These are phyloP conservation scores for Caenorhabditis macrosperma DNA, from an alignment of 2,888 invertebrate genomes.

Conservation along the genomic window DNA sequence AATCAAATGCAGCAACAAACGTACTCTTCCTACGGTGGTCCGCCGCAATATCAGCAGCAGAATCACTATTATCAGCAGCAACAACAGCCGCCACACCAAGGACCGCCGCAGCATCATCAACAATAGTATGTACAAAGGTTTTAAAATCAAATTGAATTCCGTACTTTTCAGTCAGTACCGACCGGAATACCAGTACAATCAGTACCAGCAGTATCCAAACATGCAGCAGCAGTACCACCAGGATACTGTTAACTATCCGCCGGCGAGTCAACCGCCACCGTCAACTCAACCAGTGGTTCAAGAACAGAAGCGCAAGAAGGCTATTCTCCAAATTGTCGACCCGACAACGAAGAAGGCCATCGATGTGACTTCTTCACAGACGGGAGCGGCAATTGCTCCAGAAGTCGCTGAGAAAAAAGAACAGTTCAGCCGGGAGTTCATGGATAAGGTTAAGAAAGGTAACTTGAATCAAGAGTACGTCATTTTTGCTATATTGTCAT, in stretches of 20 bases:
- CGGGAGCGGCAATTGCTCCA: background rate
- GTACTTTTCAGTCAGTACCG: constrained; percentile 27
- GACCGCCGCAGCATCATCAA: constrained; percentile 12
- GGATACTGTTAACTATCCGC: background rate
- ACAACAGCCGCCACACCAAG: constrained; percentile 7
- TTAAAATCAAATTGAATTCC: no score
- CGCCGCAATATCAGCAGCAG: background rate
- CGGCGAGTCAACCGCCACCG: background rate
- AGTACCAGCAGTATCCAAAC: constrained; percentile 6
- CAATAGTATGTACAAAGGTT: no score
- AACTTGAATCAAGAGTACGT: no score
- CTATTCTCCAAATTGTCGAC: constrained; percentile 50
- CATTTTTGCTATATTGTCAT: no score
- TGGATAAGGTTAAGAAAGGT: constrained; percentile 33
- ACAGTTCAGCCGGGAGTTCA: constrained; percentile 15
- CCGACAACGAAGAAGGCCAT: constrained; percentile 47
- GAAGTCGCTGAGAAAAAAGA: constrained; percentile 36
- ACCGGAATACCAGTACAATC: constrained; percentile 16
- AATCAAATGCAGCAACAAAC: constrained; percentile 19
- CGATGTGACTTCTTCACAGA: constrained; percentile 9
- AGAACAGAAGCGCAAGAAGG: constrained; percentile 29
- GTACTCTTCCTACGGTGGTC: background rate
- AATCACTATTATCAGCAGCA: constrained; percentile 8
- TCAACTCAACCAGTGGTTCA: constrained; percentile 15
- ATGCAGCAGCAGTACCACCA: background rate